Evolutionary conservation across 2,113 vertebrate genomes (phyloP), one percentile per base, ranked within the genome.

Genomic region (Ictalurus punctatus): DNA sequence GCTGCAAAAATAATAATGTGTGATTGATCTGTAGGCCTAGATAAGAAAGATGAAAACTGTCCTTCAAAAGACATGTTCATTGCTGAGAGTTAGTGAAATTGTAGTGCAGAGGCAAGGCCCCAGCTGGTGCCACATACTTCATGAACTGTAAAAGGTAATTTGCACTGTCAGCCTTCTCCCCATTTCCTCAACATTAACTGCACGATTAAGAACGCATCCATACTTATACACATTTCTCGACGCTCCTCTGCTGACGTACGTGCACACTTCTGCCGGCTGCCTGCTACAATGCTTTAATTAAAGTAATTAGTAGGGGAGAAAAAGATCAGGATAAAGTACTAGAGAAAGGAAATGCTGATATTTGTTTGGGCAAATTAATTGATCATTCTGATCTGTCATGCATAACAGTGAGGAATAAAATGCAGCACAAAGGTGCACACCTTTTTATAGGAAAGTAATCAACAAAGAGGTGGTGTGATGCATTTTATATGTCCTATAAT

Each of bases 111-210:
- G 80, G 27, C 34, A 54, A 0, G 37, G 67, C 37, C 87, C 34
- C 44, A 74, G 87, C 87, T 63, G 19, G 52, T 25, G 25, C 86
- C 65, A 73, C 79, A 88, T 88, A 65, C 34, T 83, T 88, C 79
- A 83, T 58, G 63, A 91, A 92, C 79, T 90, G 83, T 86, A 91
- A 90, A 91, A 92, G 90, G 90, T 93, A 93, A 94, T 95, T 94
- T 93, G 88, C 94, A 69, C 88, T 87, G 91, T 90, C 90, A 91
- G 89, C 89, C 91, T 67, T 94, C 94, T 94, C 87, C 92, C 93
- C 92, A 91, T 96, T 95, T 94, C 93, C 90, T 92, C 92, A 92
- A 95, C 94, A 94, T 95, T 96, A 95, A 95, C 94, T 90, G 91
- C 90, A 89, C 90, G 92, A 95, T 95, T 95, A 95, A 95, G 94